phyloP scores from a whole-genome alignment of 2,113 vertebrate genomes.

The Spea multiplicata region DNA sequence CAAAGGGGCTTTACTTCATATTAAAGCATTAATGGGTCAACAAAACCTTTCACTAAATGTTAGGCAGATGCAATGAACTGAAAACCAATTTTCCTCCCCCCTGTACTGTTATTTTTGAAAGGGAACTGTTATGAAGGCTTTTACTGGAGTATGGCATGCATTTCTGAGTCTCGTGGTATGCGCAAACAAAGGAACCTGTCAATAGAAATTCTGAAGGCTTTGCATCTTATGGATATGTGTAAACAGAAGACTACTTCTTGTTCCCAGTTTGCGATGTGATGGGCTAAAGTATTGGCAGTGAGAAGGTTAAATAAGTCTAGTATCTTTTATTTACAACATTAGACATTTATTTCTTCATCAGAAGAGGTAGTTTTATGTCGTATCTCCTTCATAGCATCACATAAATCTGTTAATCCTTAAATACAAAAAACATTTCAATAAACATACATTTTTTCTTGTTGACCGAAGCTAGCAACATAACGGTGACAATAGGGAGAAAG shows the following conservation, averaged over 20 bases:
- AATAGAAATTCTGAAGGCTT: background rate
- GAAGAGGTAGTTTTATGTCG: too few species aligned
- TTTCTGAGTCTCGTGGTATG: slow-evolving; percentile 30
- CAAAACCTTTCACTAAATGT: slow-evolving; percentile 13
- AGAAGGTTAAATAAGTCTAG: background rate
- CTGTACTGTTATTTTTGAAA: slow-evolving; percentile 37
- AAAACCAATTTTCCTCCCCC: slow-evolving; percentile 32
- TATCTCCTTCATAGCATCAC: too few species aligned
- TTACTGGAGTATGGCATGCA: slow-evolving; percentile 25
- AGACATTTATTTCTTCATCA: too few species aligned
- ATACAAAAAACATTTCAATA: too few species aligned
- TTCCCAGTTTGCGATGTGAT: background rate
- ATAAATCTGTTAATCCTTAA: too few species aligned
- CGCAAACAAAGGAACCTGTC: background rate
- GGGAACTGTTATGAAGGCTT: slow-evolving; percentile 39
- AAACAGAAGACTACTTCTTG: background rate
- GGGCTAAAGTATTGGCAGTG: background rate
- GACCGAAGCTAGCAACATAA: too few species aligned
- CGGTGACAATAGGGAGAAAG: too few species aligned
- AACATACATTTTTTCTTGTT: too few species aligned
- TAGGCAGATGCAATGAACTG: slow-evolving; percentile 32
- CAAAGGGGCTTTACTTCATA: slow-evolving; percentile 38
- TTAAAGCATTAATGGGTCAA: slow-evolving; percentile 26
- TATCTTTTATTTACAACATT: too few species aligned
- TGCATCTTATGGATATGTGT: slow-evolving; percentile 15